Percentiles rank a stretch among this genome's conserved stretches.
These are phyloP conservation scores for Apamea sordens DNA, from an alignment of 2,888 invertebrate genomes.

Conservation along the genomic window DNA sequence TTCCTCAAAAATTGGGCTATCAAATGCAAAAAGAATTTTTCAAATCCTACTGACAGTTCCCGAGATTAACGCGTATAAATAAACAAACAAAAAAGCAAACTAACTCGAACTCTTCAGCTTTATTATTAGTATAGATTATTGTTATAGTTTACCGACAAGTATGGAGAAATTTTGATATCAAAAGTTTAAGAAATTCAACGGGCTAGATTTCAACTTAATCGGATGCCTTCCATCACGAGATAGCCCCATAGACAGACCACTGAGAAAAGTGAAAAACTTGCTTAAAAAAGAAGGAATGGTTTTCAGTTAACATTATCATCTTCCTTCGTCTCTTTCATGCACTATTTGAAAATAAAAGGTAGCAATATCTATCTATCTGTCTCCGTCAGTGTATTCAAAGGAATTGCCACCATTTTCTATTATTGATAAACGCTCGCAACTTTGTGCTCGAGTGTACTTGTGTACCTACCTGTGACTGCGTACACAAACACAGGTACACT, in stretches of 20 bases:
- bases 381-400: not conserved
- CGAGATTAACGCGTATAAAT: too few relatives aligned
- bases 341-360: conserved; percentile 5
- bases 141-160: too few relatives aligned
- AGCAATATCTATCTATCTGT: not conserved
- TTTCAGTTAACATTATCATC: not conserved
- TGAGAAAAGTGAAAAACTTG: too few relatives aligned
- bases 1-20: too few relatives aligned
- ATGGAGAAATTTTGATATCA: too few relatives aligned
- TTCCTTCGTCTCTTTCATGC: not conserved
- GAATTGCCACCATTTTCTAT: conserved; percentile 16
- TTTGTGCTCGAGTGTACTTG: conserved; percentile 23
- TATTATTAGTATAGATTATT: too few relatives aligned
- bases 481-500: conserved; percentile 35
- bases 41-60: too few relatives aligned
- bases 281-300: not conserved
- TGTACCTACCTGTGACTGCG: not conserved
- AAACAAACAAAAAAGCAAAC: too few relatives aligned
- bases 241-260: not conserved
- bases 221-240: not conserved
- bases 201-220: too few relatives aligned
- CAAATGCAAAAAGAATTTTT: too few relatives aligned
- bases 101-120: too few relatives aligned
- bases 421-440: conserved; percentile 38
- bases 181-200: too few relatives aligned